Conservation (phyloP, 2,113 vertebrate genomes). For the Enhydra lutris region DNA sequence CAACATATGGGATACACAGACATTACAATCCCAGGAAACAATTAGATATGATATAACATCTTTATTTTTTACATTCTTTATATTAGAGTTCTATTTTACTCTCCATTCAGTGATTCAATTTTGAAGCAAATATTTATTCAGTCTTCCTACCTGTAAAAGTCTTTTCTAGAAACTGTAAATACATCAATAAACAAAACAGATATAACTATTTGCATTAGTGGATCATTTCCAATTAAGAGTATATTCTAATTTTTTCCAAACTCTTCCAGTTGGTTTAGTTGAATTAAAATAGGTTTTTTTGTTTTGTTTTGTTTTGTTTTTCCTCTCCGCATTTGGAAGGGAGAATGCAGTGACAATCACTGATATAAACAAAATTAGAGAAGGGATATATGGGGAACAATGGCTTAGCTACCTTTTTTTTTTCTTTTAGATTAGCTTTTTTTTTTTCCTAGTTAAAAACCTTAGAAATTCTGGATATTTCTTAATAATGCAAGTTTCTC, state of each 20-base stretch:
- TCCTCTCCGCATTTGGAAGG: background rate
- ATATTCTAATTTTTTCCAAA: background rate
- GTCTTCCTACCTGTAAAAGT: background rate
- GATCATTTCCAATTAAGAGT: background rate
- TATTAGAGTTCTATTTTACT: background rate
- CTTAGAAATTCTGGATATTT: background rate
- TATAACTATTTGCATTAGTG: background rate
- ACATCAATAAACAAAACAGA: background rate
- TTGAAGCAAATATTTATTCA: background rate
- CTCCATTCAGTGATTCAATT: background rate
- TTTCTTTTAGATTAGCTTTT: background rate
- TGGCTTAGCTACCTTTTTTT: background rate
- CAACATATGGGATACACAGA: background rate
- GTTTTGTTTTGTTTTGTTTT: background rate
- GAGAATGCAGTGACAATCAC: background rate
- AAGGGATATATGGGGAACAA: background rate
- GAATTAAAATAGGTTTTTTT: background rate
- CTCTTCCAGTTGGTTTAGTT: background rate
- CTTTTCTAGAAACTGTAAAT: background rate
- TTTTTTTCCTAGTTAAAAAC: background rate
- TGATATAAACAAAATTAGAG: background rate
- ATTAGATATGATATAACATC: background rate
- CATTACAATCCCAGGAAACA: background rate
- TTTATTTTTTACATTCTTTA: background rate
- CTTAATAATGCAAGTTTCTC: background rate